These are phyloP conservation scores for Silurus meridionalis DNA, from an alignment of 2,113 vertebrate species.

Conservation along the genomic window DNA sequence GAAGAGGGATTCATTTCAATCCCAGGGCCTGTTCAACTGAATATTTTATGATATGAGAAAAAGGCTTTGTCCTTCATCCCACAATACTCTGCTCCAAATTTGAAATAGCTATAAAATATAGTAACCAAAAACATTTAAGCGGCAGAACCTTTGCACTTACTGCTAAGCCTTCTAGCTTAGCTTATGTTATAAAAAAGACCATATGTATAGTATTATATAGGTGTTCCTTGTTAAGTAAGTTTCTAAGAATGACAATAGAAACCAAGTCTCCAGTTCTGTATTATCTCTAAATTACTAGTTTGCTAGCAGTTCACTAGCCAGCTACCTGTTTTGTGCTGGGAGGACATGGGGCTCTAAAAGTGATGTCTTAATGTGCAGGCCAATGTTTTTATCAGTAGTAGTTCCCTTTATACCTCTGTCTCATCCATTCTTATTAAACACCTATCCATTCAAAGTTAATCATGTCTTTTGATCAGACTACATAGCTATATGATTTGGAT, in stretches of 20 bases:
- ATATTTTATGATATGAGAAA: conserved; percentile 25
- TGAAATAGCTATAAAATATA: neutral
- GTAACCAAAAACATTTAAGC: neutral
- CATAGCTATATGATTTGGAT: neutral
- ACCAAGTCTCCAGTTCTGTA: neutral
- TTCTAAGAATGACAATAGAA: neutral
- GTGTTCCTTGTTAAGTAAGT: neutral
- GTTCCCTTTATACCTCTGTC: neutral
- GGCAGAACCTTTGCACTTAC: neutral
- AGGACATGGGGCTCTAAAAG: neutral
- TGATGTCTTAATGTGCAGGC: neutral
- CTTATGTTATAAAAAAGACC: neutral
- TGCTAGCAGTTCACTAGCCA: neutral
- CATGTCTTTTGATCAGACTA: neutral
- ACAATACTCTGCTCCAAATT: neutral
- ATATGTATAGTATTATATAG: neutral
- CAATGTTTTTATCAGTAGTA: neutral
- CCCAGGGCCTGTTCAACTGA: neutral
- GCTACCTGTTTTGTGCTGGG: neutral
- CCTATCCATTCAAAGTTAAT: too few relatives aligned
- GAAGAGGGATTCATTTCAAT: conserved; percentile 13
- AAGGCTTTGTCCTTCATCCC: conserved; percentile 10
- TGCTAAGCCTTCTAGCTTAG: neutral
- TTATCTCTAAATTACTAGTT: neutral
- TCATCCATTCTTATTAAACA: neutral